These are phyloP conservation scores for Characodon lateralis DNA, from an alignment of 2,797 vertebrate species.

Conservation along the genomic window DNA sequence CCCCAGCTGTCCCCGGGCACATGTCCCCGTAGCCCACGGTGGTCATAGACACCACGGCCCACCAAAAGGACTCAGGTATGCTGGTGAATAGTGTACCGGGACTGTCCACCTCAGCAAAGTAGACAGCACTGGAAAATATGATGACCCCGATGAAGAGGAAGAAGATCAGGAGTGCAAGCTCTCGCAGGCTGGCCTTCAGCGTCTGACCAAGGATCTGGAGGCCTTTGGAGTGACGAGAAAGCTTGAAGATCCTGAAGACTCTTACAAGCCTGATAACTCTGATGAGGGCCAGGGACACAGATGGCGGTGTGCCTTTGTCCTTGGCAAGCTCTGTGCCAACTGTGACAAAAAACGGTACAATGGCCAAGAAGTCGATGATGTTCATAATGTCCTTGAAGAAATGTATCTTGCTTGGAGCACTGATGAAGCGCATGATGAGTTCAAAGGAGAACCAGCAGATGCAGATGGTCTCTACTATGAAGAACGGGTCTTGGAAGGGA, in stretches of 20 bases:
- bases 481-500: conserved; percentile 90
- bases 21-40: conserved; percentile 96
- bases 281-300: conserved; percentile 90
- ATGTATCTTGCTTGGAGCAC: conserved; percentile 85
- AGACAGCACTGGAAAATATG: conserved; percentile 91
- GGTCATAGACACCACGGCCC: conserved; percentile 96
- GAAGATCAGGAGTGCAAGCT: conserved; percentile 93
- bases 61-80: conserved; percentile 96
- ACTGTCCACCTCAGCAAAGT: conserved; percentile 92
- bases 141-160: conserved; percentile 96
- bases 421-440: conserved; percentile 84
- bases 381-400: conserved; percentile 98
- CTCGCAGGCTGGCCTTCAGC: conserved; percentile 89
- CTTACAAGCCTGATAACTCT: conserved; percentile 91
- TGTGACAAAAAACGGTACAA: conserved; percentile 92
- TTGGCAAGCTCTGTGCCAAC: conserved; percentile 90
- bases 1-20: conserved; percentile 88
- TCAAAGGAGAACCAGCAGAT: conserved; percentile 95
- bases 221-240: conserved; percentile 92
- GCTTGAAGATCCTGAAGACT: conserved; percentile 93
- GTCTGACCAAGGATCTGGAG: conserved; percentile 94
- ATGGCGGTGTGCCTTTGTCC: conserved; percentile 83
- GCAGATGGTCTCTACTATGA: conserved; percentile 90
- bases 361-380: conserved; percentile 94
- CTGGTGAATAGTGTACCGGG: conserved; percentile 86